A percentile compares a stretch with the other conserved stretches of the same genome.
Evolutionary conservation across 2,888 invertebrate genomes (phyloP).

Genomic region (Ligdia adustata): DNA sequence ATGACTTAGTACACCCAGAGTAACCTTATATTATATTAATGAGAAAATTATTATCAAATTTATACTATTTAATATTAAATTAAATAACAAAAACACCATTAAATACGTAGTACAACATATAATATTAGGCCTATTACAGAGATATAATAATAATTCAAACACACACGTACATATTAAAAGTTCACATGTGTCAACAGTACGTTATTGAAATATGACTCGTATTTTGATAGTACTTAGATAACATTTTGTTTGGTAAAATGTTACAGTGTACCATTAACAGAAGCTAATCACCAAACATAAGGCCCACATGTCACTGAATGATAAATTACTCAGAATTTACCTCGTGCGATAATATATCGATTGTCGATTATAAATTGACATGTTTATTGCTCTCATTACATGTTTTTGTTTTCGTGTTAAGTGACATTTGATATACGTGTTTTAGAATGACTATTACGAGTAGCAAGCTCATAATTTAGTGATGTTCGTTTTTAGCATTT

Average conservation of each 20-base stretch:
- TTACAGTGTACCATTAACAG: constrained; percentile 32
- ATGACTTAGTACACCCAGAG: too few relatives aligned
- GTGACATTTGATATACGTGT: constrained; percentile 6
- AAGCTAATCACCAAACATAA: constrained; percentile 43
- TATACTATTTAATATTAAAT: too few relatives aligned
- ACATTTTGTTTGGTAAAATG: constrained; percentile 5
- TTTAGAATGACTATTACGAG: background rate
- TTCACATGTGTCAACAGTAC: constrained; percentile 11
- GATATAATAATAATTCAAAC: constrained; percentile 4
- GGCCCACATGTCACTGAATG: constrained; percentile 39
- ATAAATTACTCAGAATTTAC: constrained; percentile 39
- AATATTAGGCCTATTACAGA: too few relatives aligned
- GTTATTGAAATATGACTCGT: background rate
- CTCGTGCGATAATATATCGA: constrained; percentile 35
- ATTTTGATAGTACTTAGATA: constrained; percentile 3
- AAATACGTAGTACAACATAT: too few relatives aligned
- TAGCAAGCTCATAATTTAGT: too few relatives aligned
- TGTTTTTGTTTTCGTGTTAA: constrained; percentile 25
- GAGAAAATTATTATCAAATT: too few relatives aligned
- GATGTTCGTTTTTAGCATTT: too few relatives aligned
- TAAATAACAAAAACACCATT: too few relatives aligned
- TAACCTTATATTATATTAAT: too few relatives aligned
- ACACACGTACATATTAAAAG: too few relatives aligned
- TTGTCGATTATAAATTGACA: constrained; percentile 40
- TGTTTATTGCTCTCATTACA: constrained; percentile 30